phyloP scores from a whole-genome alignment of 2,113 vertebrate genomes.

The Brachirus orientalis region DNA sequence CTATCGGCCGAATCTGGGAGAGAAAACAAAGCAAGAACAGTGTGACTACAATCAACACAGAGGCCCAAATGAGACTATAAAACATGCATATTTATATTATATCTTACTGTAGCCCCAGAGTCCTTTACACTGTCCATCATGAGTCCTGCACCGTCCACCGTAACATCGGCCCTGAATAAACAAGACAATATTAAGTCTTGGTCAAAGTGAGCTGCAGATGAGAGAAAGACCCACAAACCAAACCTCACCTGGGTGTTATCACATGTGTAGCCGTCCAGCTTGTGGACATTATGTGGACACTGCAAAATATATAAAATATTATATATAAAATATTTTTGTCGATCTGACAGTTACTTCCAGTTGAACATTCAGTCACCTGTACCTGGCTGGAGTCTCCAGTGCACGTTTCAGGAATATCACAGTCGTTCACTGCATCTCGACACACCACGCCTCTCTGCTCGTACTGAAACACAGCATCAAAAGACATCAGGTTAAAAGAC shows the following conservation, averaged over 20 bases:
- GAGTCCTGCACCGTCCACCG: conserved; percentile 89
- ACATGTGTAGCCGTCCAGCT: conserved; percentile 92
- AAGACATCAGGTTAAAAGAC: not conserved
- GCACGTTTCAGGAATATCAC: conserved; percentile 93
- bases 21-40: not conserved
- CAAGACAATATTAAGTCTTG: not conserved
- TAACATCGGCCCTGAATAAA: conserved; percentile 90
- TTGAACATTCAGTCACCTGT: not conserved
- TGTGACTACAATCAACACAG: not conserved
- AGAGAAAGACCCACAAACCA: not conserved
- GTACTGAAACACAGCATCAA: conserved; percentile 77
- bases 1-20: conserved; percentile 88
- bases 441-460: conserved; percentile 89
- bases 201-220: not conserved
- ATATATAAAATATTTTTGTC: not conserved
- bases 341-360: not conserved
- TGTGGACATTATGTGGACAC: conserved; percentile 95
- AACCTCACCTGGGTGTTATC: conserved; percentile 88
- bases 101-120: conserved; percentile 91
- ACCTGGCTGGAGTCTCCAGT: conserved; percentile 97
- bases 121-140: conserved; percentile 89
- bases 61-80: not conserved
- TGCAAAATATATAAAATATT: conserved; percentile 50
- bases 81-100: not conserved
- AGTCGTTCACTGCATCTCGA: conserved; percentile 91